Conservation (phyloP, 2,888 invertebrate genomes). For the Incurvaria masculella region DNA sequence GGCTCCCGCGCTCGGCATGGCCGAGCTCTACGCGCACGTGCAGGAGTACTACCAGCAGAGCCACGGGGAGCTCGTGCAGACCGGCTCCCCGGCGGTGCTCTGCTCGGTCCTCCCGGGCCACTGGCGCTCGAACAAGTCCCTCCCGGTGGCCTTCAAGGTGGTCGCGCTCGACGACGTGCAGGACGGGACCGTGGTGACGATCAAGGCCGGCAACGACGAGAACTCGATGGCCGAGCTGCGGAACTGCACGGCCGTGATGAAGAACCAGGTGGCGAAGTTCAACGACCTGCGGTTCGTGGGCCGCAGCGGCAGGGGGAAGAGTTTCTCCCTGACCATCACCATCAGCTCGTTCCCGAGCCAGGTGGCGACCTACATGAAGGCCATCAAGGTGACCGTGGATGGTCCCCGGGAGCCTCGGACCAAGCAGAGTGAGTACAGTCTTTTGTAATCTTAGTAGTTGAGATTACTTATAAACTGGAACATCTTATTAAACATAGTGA, state of each 20-base stretch:
- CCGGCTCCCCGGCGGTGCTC: constrained; percentile 92
- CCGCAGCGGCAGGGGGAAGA: constrained; percentile 94
- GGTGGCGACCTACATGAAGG: constrained; percentile 91
- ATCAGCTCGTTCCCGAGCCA: constrained; percentile 76
- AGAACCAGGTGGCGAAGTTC: constrained; percentile 98
- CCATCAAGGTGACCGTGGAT: constrained; percentile 99
- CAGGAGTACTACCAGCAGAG: constrained; percentile 82
- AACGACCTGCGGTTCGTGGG: constrained; percentile 98
- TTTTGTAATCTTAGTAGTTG: no score
- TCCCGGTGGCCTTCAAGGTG: constrained; percentile 96
- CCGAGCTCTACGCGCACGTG: constrained; percentile 71
- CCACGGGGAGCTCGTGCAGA: constrained; percentile 90
- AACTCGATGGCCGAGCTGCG: constrained; percentile 94
- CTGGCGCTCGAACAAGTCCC: constrained; percentile 97
- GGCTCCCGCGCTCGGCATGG: constrained; percentile 59
- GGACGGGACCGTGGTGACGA: constrained; percentile 92
- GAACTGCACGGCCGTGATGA: constrained; percentile 93
- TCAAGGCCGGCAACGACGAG: constrained; percentile 97
- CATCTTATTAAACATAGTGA: no score
- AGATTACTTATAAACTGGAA: no score
- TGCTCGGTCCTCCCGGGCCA: constrained; percentile 93
- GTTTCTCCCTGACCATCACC: constrained; percentile 92
- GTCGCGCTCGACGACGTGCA: constrained; percentile 89
- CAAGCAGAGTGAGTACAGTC: constrained; percentile 82
- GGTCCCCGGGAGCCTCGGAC: constrained; percentile 97